Base-by-base conservation (phyloP, 2,888 invertebrate species). In the Cremastinae sp. region DNA sequence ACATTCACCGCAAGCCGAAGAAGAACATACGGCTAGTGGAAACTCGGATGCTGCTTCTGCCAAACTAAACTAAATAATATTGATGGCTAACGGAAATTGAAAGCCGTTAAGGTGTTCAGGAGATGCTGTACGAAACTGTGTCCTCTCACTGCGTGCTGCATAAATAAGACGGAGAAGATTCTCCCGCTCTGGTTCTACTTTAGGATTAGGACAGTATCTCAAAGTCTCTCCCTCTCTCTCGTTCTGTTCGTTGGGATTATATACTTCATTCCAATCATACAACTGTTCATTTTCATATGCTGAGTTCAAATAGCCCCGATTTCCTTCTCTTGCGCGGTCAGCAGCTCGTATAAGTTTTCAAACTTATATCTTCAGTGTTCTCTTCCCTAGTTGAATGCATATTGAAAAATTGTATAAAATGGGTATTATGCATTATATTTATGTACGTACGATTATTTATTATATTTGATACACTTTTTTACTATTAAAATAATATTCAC, bases 51-150 rank as follows among this genome's bases (percentile, higher is more conserved):
- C 45, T 37, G 28, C 61, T 56, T 28, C 65, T 85, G 82, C 87
- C 85, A 85, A 88, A 88, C 87, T 88, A 88, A 89, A 88, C 88
- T 89, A 89, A 89, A 89, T 89, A 89, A 89, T 89, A 89, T 89
- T 89, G 89, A 89, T 89, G 89, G 89, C 86, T 85, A 89, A 89
- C 89, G 89, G 89, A 89, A 89, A 89, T 89, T 89, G 89, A 89
- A 89, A 88, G 88, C 89, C 86, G 87, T 89, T 88, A 89, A 87
- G 85, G 84, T 85, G 85, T 83, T 87, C 84, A 83, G 83, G 76
- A 82, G 84, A 82, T 87, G 86, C 82, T 83, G 84, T 83, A 83
- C 83, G 84, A 86, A 86, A 85, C 83, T 83, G 81, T 80, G 81
- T 72, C 37, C 49, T 56, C 59, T 75, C 41, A 14, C 55, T 37